A percentile compares a stretch with the other conserved stretches of the same genome.
phyloP scores from a whole-genome alignment of 2,888 invertebrate genomes.

The Epinotia demarniana region DNA sequence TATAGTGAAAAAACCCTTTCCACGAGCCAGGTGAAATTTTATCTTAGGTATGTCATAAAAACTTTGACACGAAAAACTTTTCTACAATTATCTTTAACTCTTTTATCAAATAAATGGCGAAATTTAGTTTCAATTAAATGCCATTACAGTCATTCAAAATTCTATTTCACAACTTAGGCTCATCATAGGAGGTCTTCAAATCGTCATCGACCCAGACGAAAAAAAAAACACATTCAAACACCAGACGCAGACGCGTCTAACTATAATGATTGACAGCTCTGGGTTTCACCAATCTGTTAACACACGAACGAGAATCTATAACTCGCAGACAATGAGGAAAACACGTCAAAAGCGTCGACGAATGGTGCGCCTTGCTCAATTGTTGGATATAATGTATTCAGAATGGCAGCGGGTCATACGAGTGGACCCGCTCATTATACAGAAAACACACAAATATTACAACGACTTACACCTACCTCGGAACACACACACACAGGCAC shows the following conservation, averaged over 20 bases:
- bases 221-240: background rate
- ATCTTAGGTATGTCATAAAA: too few relatives aligned
- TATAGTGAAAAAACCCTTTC: too few relatives aligned
- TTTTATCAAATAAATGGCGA: too few relatives aligned
- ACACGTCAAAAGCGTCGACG: conserved; percentile 28
- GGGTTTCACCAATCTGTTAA: conserved; percentile 40
- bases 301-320: conserved; percentile 37
- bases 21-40: too few relatives aligned
- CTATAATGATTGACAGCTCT: conserved; percentile 30
- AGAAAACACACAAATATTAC: conserved; percentile 24
- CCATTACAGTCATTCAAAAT: background rate
- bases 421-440: conserved; percentile 63
- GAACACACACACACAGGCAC: conserved; percentile 17
- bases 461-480: conserved; percentile 11
- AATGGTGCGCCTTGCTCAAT: conserved; percentile 57
- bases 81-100: too few relatives aligned
- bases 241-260: background rate
- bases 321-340: conserved; percentile 32
- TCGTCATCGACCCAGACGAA: background rate
- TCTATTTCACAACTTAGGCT: background rate
- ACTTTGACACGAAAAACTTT: too few relatives aligned
- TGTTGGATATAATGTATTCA: conserved; percentile 74
- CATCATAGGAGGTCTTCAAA: background rate
- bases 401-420: conserved; percentile 68
- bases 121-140: too few relatives aligned